A percentile compares a stretch with the other conserved stretches of the same genome.
phyloP scores from a whole-genome alignment of 2,888 invertebrate species.

The Callinectes sapidus region DNA sequence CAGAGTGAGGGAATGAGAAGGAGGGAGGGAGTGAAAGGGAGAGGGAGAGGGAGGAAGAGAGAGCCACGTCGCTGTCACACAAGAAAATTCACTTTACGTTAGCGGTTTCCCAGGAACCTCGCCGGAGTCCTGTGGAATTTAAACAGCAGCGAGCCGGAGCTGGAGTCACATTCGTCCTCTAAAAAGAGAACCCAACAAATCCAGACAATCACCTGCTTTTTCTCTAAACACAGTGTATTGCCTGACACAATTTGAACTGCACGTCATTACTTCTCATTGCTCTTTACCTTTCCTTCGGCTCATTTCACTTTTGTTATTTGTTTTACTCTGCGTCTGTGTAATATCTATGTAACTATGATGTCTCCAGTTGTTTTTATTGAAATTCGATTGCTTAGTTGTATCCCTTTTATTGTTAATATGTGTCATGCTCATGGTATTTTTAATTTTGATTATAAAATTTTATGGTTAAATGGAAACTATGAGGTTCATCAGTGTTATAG shows the following conservation, averaged over 20 bases:
- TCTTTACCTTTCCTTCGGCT: not conserved
- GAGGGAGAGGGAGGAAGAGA: not conserved
- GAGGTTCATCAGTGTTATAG: not conserved
- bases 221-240: not conserved
- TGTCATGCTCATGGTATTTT: not conserved
- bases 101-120: constrained; percentile 47
- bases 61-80: constrained; percentile 49
- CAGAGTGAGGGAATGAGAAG: not conserved
- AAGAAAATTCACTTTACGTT: constrained; percentile 62
- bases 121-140: constrained; percentile 48
- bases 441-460: not conserved
- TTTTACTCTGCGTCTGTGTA: not conserved
- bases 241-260: not conserved
- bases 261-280: not conserved
- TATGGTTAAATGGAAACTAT: not conserved
- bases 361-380: not conserved
- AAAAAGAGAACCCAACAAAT: constrained; percentile 42
- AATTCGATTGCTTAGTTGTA: not conserved
- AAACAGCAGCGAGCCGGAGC: constrained; percentile 29
- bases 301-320: not conserved
- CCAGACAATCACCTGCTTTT: not conserved
- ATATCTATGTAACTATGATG: not conserved
- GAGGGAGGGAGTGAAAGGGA: not conserved
- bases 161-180: constrained; percentile 43
- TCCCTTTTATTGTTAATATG: not conserved